Percentiles rank a stretch among this genome's conserved stretches.
phyloP scores from a whole-genome alignment of 2,797 vertebrate genomes.

The Iguana delicatissima region DNA sequence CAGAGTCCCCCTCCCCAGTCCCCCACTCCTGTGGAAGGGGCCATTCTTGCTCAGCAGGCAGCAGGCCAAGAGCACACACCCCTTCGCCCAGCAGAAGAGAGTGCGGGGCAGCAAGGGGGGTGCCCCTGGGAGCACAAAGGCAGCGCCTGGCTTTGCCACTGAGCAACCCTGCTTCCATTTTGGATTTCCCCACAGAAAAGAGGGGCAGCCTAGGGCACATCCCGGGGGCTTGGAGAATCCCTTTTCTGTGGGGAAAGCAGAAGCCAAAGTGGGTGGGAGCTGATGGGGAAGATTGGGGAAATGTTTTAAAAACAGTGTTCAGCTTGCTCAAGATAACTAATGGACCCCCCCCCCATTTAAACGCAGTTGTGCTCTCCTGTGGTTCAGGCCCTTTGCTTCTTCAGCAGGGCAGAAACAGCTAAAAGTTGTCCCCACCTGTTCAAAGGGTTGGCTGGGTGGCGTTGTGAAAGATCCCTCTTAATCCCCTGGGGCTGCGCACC shows the following conservation, averaged over 20 bases:
- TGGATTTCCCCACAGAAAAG: neutral
- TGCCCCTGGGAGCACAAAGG: neutral
- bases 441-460: no score
- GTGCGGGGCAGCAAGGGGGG: neutral
- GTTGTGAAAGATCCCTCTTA: neutral
- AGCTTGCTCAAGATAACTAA: neutral
- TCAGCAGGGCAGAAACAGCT: neutral
- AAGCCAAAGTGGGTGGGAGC: no score
- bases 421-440: neutral
- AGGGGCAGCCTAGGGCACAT: neutral
- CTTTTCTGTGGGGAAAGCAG: no score
- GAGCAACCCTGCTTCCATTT: neutral
- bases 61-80: constrained; percentile 33
- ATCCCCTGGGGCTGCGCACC: neutral
- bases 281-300: no score
- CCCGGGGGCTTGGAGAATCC: neutral
- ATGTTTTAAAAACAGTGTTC: accelerated
- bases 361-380: neutral
- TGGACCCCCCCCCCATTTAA: neutral
- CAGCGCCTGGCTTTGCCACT: no score
- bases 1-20: neutral
- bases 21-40: no score
- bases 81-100: neutral
- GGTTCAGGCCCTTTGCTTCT: neutral
- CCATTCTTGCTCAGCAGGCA: neutral